phyloP scores from a whole-genome alignment of 2,113 vertebrate species.

The Vidua macroura region DNA sequence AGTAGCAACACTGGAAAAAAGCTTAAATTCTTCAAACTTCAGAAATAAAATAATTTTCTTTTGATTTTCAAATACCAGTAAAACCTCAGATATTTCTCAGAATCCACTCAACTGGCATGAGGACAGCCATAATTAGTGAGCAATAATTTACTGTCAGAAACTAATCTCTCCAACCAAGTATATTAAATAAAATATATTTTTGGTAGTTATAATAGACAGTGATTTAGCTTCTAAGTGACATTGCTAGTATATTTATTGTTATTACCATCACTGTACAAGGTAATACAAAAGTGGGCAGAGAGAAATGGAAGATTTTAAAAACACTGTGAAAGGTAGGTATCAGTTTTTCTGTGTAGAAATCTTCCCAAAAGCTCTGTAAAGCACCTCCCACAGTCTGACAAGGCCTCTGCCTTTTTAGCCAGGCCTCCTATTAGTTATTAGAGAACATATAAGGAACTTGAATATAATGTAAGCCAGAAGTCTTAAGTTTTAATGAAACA shows the following conservation, averaged over 20 bases:
- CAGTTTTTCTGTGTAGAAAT: neutral
- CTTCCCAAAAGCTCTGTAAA: conserved; percentile 20
- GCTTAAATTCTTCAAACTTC: neutral
- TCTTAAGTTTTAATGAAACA: neutral
- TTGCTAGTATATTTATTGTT: conserved; percentile 32
- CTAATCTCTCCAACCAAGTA: conserved; percentile 44
- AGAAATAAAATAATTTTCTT: neutral
- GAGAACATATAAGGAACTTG: neutral
- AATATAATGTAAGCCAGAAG: neutral
- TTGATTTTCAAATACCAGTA: neutral
- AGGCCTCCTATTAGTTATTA: neutral
- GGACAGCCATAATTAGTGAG: conserved; percentile 44
- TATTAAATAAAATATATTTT: conserved; percentile 62
- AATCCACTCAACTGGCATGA: neutral
- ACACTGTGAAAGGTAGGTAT: neutral
- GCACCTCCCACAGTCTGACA: neutral
- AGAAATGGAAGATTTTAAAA: conserved; percentile 24
- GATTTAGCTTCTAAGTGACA: conserved; percentile 37
- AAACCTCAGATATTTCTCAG: neutral
- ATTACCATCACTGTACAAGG: conserved; percentile 32
- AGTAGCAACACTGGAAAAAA: neutral
- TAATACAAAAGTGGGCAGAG: conserved; percentile 23
- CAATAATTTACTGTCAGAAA: conserved; percentile 60
- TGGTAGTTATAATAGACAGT: conserved; percentile 55
- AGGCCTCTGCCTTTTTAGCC: conserved; percentile 7